A percentile compares a stretch with the other conserved stretches of the same genome.
Evolutionary conservation across 2,113 vertebrate genomes (phyloP).

Genomic region (Pontoporia blainvillei): DNA sequence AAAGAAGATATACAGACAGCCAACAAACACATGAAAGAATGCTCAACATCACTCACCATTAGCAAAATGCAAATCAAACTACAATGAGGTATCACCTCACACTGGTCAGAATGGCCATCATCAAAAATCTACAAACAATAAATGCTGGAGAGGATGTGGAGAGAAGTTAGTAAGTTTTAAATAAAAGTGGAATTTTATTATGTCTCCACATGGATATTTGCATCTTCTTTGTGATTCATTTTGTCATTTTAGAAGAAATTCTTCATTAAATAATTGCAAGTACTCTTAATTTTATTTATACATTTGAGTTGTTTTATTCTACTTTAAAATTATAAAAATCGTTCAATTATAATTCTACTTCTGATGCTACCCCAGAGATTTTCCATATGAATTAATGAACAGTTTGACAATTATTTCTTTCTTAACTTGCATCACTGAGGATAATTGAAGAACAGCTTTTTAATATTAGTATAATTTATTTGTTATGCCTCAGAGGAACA

Average conservation of each 20-base stretch:
- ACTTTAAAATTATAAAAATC: background rate
- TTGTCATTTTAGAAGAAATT: background rate
- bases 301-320: background rate
- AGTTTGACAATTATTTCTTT: background rate
- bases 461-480: slow-evolving; percentile 1
- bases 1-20: too few relatives aligned
- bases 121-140: too few relatives aligned
- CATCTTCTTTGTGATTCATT: background rate
- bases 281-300: background rate
- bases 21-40: too few relatives aligned
- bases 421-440: background rate
- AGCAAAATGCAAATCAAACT: too few relatives aligned
- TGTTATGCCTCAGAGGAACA: slow-evolving; percentile 23
- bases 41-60: too few relatives aligned
- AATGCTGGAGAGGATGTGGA: too few relatives aligned
- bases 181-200: background rate
- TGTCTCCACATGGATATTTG: background rate
- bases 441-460: background rate
- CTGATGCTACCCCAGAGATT: background rate
- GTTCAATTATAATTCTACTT: background rate
- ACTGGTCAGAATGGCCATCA: too few relatives aligned
- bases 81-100: too few relatives aligned
- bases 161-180: background rate
- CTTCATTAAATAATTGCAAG: background rate
- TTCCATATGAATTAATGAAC: background rate